A percentile compares a stretch with the other conserved stretches of the same genome.
phyloP scores from a whole-genome alignment of 2,888 invertebrate genomes.

The Adelognathus sp. region DNA sequence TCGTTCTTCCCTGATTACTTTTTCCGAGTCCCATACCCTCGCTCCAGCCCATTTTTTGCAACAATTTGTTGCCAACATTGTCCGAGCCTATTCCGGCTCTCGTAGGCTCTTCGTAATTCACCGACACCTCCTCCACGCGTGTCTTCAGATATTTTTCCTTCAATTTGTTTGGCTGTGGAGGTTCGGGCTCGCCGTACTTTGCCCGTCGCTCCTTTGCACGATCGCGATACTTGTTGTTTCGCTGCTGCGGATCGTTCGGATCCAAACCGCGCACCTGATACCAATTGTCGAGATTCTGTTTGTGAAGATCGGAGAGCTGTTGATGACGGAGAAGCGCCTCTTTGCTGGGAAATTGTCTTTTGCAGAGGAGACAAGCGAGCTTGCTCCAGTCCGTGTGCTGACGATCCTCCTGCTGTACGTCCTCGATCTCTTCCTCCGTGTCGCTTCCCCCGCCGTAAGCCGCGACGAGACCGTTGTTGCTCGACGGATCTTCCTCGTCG shows the following conservation, averaged over 20 bases:
- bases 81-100: slow-evolving; percentile 90
- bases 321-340: slow-evolving; percentile 96
- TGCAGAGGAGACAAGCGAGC: slow-evolving; percentile 96
- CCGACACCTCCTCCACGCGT: slow-evolving; percentile 80
- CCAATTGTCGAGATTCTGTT: slow-evolving; percentile 89
- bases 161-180: slow-evolving; percentile 87
- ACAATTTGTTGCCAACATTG: slow-evolving; percentile 96
- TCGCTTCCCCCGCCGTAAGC: slow-evolving; percentile 90
- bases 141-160: slow-evolving; percentile 88
- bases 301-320: slow-evolving; percentile 96
- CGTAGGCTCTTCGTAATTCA: slow-evolving; percentile 83
- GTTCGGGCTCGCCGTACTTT: slow-evolving; percentile 95
- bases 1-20: slow-evolving; percentile 95
- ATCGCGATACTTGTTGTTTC: slow-evolving; percentile 89
- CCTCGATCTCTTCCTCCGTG: slow-evolving; percentile 87
- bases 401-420: slow-evolving; percentile 82
- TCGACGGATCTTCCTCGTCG: slow-evolving; percentile 77
- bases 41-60: slow-evolving; percentile 99
- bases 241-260: slow-evolving; percentile 80
- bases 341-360: slow-evolving; percentile 94
- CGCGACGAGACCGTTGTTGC: slow-evolving; percentile 85
- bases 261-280: slow-evolving; percentile 81
- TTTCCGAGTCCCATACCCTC: slow-evolving; percentile 98
- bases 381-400: slow-evolving; percentile 91
- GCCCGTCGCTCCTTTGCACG: slow-evolving; percentile 97